Percentiles rank a stretch among this genome's conserved stretches.
phyloP scores from a whole-genome alignment of 1,140 invertebrate genomes.

The Bradysia coprophila region DNA sequence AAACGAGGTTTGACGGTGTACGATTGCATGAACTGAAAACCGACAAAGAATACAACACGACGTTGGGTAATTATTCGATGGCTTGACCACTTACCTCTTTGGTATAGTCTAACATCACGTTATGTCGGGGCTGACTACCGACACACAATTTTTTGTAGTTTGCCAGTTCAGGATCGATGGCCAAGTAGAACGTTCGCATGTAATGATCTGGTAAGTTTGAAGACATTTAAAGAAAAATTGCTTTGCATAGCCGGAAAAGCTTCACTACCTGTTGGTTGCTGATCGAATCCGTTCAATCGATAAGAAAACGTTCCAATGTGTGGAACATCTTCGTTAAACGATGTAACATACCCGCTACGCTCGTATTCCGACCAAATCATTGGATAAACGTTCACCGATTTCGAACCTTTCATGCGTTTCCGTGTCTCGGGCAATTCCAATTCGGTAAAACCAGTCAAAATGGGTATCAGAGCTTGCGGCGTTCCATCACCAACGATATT shows the following conservation, averaged over 20 bases:
- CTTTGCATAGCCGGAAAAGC: no score
- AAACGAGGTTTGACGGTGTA: slow-evolving; percentile 49
- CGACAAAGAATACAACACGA: no score
- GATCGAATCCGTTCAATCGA: slow-evolving; percentile 70
- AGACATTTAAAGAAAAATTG: no score
- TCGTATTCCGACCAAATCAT: slow-evolving; percentile 65
- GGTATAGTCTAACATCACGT: slow-evolving; percentile 40
- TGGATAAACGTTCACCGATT: slow-evolving; percentile 59
- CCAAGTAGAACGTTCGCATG: slow-evolving; percentile 60
- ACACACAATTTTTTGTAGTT: slow-evolving; percentile 48
- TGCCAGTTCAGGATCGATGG: slow-evolving; percentile 25
- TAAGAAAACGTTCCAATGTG: slow-evolving; percentile 78
- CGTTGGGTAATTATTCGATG: neutral
- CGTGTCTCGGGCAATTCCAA: slow-evolving; percentile 71
- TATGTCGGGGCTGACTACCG: slow-evolving; percentile 56
- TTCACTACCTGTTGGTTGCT: slow-evolving; percentile 65
- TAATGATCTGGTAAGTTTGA: no score
- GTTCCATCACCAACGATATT: slow-evolving; percentile 93
- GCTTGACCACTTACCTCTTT: slow-evolving; percentile 31
- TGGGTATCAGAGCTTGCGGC: slow-evolving; percentile 78
- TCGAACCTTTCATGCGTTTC: slow-evolving; percentile 39
- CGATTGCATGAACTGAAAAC: slow-evolving; percentile 34
- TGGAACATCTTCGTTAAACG: slow-evolving; percentile 75
- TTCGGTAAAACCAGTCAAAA: slow-evolving; percentile 78
- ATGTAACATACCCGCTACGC: slow-evolving; percentile 47